Percentiles rank a stretch among this genome's conserved stretches.
Evolutionary conservation across 2,888 invertebrate species (phyloP).

Genomic region (Eucriotettix oculatus): DNA sequence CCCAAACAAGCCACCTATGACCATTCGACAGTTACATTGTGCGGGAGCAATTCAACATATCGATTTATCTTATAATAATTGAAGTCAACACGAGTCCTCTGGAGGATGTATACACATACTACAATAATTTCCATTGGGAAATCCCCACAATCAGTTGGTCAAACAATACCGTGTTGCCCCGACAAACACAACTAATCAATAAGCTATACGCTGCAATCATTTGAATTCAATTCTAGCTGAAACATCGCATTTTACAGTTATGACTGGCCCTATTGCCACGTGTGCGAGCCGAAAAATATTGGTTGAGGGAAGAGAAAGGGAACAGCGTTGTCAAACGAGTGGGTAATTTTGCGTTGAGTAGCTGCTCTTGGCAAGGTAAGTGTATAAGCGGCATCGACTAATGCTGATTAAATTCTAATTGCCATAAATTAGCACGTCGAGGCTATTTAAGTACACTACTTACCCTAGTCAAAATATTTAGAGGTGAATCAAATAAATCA

Average conservation of each 20-base stretch:
- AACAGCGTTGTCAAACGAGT: no score
- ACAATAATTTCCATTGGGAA: slow-evolving; percentile 10
- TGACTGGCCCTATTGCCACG: not conserved
- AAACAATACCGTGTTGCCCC: slow-evolving; percentile 1
- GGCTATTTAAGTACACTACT: no score
- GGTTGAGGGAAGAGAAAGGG: no score
- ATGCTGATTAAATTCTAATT: no score
- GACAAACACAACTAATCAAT: slow-evolving; percentile 1
- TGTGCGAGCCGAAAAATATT: not conserved
- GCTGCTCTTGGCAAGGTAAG: no score
- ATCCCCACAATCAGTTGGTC: slow-evolving; percentile 7
- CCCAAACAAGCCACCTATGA: no score
- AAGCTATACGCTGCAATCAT: not conserved
- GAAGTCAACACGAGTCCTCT: not conserved
- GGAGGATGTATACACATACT: not conserved
- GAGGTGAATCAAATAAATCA: no score
- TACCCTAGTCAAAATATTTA: no score
- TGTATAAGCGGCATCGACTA: no score
- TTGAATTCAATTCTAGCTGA: not conserved
- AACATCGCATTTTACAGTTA: not conserved
- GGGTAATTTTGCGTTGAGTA: no score
- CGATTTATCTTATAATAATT: not conserved
- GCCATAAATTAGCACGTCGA: no score
- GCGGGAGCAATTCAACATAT: not conserved
- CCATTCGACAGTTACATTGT: not conserved